Conservation (phyloP, 2,113 vertebrate species). For the Mobula birostris region DNA sequence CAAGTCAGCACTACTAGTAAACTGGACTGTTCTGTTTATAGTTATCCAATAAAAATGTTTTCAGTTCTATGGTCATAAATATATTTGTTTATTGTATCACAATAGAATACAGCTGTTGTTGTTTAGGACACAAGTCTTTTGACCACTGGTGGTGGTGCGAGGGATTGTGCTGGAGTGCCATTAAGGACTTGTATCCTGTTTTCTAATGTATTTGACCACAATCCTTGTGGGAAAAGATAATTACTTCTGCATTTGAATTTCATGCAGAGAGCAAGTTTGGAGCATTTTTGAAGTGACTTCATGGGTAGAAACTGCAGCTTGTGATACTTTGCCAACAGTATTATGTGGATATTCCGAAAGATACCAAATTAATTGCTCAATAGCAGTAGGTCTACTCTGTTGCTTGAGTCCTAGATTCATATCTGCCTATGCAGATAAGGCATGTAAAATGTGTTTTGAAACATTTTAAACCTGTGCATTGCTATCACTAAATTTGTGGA, state of each 20-base stretch:
- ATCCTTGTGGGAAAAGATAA: background rate
- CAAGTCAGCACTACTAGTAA: no score
- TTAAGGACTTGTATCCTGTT: background rate
- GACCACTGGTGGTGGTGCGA: background rate
- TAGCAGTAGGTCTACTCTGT: background rate
- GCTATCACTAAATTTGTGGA: background rate
- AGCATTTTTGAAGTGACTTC: background rate
- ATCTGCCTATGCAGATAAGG: background rate
- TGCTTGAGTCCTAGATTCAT: background rate
- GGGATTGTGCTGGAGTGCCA: background rate
- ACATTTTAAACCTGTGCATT: background rate
- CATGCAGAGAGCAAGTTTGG: background rate
- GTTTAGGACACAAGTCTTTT: background rate
- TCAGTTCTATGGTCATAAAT: background rate
- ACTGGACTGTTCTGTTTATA: background rate
- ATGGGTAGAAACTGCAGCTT: background rate
- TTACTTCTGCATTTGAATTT: constrained; percentile 1
- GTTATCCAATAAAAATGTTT: background rate
- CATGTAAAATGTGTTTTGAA: background rate
- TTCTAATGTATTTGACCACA: background rate
- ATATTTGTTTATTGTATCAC: background rate
- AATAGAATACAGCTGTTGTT: background rate
- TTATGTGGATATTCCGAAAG: background rate
- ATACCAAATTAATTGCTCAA: background rate
- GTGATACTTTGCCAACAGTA: background rate